Evolutionary conservation across 1,140 invertebrate genomes (phyloP), one percentile per base, ranked within the genome.

Genomic region (Solenopsis invicta): DNA sequence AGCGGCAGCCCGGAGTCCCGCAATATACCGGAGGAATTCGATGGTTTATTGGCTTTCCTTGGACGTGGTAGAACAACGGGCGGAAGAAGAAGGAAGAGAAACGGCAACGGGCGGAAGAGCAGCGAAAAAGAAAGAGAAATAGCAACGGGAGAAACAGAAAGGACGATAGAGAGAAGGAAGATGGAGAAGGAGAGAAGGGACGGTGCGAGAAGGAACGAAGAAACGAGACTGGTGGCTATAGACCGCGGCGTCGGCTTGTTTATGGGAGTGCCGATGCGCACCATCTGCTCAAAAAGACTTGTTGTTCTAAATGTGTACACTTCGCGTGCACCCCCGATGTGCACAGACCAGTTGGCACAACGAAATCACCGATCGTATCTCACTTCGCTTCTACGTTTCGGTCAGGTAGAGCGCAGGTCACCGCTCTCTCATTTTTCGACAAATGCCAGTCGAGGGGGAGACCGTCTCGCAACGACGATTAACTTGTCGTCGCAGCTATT

Each of bases 31-130:
- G 88, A 91, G 92, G 92, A 95, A 95, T 95, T 94, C 93, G 93
- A 94, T 94, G 93, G 94, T 95, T 94, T 95, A 94, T 94, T 95
- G 94, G 94, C 92, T 94, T 94, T 94, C 87, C 92, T 94, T 91
- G 93, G 92, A 94, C 93, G 94, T 94, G 94, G 93, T 87, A 89
- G 93, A 93, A 94, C 89, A 94, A 94, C 88, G 92, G 89, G 85
- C 88, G 89, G 89, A 92, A 90, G 87, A 86, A 84, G 69, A 84
- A 54, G 41, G 13, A 84, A 74, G 80, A 82, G 67, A 82, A 82
- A 84, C 69, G 80, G 18, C 91, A 54, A 85, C 87, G 86, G 54
- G 52, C 67, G 80, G 89, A 85, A 86, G 85, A 74, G 74, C 54
- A 64, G 62, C 86, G 88, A 86, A 86, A 86, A 85, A 50, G 86